Percentiles rank a stretch among this genome's conserved stretches.
These are phyloP conservation scores for Crocodylus rhombifer DNA, from an alignment of 2,797 vertebrate genomes.

Conservation along the genomic window DNA sequence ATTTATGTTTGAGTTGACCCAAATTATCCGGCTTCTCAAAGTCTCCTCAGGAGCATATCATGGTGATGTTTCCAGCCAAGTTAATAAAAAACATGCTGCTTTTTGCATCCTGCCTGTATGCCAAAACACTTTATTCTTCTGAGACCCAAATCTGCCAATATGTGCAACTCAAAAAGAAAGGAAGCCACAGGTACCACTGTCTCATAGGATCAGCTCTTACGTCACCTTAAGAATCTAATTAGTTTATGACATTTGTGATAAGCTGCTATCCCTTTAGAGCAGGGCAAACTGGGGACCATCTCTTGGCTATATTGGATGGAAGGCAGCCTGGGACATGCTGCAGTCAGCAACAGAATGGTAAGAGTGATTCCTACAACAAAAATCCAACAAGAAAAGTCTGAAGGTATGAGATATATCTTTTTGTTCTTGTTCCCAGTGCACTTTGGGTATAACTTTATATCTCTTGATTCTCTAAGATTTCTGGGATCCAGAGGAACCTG, in stretches of 20 bases:
- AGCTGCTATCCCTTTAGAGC: background rate
- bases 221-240: background rate
- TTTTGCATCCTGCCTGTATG: background rate
- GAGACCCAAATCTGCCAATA: background rate
- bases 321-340: background rate
- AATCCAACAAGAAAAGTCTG: background rate
- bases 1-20: background rate
- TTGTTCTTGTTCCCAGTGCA: background rate
- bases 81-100: background rate
- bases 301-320: background rate
- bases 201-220: background rate
- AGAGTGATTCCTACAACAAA: background rate
- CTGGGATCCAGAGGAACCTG: background rate
- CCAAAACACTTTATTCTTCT: background rate
- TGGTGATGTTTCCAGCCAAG: background rate
- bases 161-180: background rate
- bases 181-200: accelerated
- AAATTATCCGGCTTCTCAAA: background rate
- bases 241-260: background rate
- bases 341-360: background rate
- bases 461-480: too few relatives aligned
- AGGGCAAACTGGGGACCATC: too few relatives aligned
- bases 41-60: background rate
- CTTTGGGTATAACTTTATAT: background rate
- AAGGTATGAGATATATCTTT: background rate